A percentile compares a stretch with the other conserved stretches of the same genome.
Conservation (phyloP, 2,888 invertebrate species). For the Antitype chi region DNA sequence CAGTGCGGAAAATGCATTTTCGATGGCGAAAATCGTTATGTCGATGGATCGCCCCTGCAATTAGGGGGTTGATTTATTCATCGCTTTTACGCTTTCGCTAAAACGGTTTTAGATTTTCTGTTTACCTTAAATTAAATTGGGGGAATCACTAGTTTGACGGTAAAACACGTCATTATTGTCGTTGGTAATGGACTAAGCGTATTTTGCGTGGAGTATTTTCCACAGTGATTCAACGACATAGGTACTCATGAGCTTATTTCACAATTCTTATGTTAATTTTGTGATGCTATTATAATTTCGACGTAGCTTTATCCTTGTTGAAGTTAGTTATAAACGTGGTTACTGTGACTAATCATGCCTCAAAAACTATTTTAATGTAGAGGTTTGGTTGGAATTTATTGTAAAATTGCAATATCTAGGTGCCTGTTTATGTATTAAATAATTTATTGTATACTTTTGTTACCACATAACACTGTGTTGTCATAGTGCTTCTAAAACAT, state of each 20-base stretch:
- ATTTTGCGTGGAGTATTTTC: conserved; percentile 40
- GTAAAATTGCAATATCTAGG: neutral
- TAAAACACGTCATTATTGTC: conserved; percentile 48
- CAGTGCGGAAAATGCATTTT: conserved; percentile 88
- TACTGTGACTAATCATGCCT: too few species aligned
- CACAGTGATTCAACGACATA: conserved; percentile 52
- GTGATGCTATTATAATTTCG: conserved; percentile 3
- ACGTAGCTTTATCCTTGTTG: conserved; percentile 47
- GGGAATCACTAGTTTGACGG: conserved; percentile 38
- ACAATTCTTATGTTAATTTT: conserved; percentile 46
- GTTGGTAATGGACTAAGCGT: conserved; percentile 31
- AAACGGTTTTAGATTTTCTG: conserved; percentile 17
- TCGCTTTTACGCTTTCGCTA: too few species aligned
- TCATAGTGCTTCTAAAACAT: too few species aligned
- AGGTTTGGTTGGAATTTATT: neutral
- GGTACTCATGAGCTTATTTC: conserved; percentile 29
- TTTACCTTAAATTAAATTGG: conserved; percentile 17
- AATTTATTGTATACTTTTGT: neutral
- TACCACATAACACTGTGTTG: neutral
- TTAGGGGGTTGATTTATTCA: conserved; percentile 79
- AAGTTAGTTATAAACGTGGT: conserved; percentile 13
- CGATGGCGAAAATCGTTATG: conserved; percentile 84
- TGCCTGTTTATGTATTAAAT: neutral
- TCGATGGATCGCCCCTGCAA: conserved; percentile 82
- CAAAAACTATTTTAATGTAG: neutral